phyloP scores from a whole-genome alignment of 2,888 invertebrate genomes.

The Tipula unca region DNA sequence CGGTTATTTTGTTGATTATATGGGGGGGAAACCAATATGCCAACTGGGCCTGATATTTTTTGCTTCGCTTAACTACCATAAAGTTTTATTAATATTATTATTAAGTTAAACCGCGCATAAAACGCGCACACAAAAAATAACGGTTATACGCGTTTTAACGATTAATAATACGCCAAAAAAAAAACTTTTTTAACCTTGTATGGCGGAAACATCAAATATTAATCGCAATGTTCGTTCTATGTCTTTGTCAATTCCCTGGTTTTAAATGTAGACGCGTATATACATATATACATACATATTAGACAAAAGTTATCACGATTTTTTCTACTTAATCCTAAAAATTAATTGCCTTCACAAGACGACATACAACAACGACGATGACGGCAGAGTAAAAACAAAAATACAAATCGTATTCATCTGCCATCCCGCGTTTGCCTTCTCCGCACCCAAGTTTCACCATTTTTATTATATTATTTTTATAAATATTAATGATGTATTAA shows the following conservation, averaged over 20 bases:
- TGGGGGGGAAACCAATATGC: not conserved
- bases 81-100: not conserved
- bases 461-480: not conserved
- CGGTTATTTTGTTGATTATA: not conserved
- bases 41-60: not conserved
- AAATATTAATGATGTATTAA: slow-evolving; percentile 14
- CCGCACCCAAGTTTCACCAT: not conserved
- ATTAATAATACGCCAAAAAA: not conserved
- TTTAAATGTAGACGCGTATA: too few species aligned
- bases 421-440: not conserved
- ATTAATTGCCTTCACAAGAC: not conserved
- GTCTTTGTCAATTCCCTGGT: not conserved
- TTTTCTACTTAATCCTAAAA: not conserved
- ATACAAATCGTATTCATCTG: not conserved
- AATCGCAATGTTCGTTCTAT: not conserved
- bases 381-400: not conserved
- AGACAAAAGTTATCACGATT: not conserved
- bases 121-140: not conserved
- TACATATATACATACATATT: not conserved
- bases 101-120: not conserved
- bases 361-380: not conserved
- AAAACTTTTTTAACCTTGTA: not conserved
- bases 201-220: not conserved
- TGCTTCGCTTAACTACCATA: not conserved
- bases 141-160: not conserved